Evolutionary conservation across 2,797 vertebrate genomes (phyloP), one percentile per base, ranked within the genome.

Genomic region (Poecile montanus): DNA sequence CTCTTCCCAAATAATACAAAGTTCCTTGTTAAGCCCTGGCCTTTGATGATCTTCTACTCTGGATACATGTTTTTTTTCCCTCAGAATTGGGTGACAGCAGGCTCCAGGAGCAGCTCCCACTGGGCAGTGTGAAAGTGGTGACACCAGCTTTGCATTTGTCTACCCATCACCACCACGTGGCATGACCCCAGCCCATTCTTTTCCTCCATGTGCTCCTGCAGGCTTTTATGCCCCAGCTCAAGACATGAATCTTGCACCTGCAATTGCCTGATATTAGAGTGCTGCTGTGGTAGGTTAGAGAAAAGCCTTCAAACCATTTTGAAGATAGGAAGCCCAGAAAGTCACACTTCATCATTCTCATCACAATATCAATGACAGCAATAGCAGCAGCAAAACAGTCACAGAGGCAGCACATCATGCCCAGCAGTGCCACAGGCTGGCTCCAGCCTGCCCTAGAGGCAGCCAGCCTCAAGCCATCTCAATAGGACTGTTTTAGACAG

Each of bases 71-170:
- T 2, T 48, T 27, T 30, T 72, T 3, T 0, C 16, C 13, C 29
- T 38, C 2, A 2, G 40, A 63, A 75, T 70, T 12, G 15, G 25
- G 18, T 1, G 5, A 53, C 48, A 72, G 32, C 5, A 9, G n/a
- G 57, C 13, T 88, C 42, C 45, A 57, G 65, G 21, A 91, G 18
- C 21, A 68, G 13, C 13, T 85, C 25, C 27, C 2, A 3, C 9
- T 0, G 0, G 17, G 48, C 40, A 57, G 18, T 72, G 25, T 47
- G 34, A 20, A 78, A 78, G 13, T 18, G 29, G 13, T 53, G 1
- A 0, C 56, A 66, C 8, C 66, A 92, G 30, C n/a, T 91, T 66
- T n/a, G 62, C 2, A 1, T 74, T n/a, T 90, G 4, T 51, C 50
- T 51, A 22, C 18, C 38, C 14, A 6, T 38, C 78, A 47, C 20